A percentile compares a stretch with the other conserved stretches of the same genome.
Evolutionary conservation across 23 tunicate genomes (phyloP).

Genomic region (Aplidium turbinatum): DNA sequence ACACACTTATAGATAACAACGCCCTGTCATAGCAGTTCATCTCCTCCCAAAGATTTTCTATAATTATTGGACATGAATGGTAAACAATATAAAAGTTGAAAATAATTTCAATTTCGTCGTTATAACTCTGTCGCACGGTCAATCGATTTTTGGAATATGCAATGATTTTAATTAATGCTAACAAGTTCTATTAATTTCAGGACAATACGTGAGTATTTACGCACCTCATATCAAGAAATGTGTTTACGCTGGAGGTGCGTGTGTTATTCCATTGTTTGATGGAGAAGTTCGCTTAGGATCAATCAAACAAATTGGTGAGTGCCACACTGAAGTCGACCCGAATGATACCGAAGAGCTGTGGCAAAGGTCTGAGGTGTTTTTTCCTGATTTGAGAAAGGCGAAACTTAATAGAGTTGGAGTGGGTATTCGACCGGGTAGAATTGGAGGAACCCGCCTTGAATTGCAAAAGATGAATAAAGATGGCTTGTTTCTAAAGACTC

Average conservation of each 20-base stretch:
- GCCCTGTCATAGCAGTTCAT: no score
- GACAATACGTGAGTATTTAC: no score
- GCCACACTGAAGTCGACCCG: neutral
- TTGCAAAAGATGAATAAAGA: neutral
- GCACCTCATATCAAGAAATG: neutral
- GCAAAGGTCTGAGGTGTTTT: slow-evolving; percentile 8
- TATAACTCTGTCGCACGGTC: no score
- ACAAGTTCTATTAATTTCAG: no score
- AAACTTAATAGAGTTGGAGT: slow-evolving; percentile 18
- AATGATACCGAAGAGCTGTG: neutral
- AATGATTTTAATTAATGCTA: no score
- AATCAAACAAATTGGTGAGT: neutral
- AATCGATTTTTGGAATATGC: no score
- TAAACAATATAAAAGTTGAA: no score
- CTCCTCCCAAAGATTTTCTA: no score
- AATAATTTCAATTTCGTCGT: no score
- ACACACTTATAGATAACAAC: no score
- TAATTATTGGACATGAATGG: no score
- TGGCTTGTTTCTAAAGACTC: neutral
- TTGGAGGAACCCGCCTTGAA: slow-evolving; percentile 40
- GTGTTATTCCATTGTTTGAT: neutral
- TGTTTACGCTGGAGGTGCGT: neutral
- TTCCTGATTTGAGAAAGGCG: slow-evolving; percentile 14
- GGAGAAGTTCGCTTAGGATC: neutral
- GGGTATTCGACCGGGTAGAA: slow-evolving; percentile 29